Conservation (phyloP, 1,140 invertebrate species). For the Tenebrio molitor region DNA sequence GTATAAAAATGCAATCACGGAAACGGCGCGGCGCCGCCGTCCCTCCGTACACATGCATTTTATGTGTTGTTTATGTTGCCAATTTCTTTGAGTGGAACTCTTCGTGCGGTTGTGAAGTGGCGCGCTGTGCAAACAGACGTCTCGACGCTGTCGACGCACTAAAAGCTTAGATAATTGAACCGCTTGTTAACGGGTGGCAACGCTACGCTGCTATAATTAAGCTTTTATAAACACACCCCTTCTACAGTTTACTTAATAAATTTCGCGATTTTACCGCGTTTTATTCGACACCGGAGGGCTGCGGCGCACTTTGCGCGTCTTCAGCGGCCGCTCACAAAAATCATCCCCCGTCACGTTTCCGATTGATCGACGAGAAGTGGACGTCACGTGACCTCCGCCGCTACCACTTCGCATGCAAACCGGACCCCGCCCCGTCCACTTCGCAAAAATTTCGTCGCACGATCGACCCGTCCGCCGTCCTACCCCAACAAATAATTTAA, state of each 20-base stretch:
- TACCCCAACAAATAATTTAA: slow-evolving; percentile 19
- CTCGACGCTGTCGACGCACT: slow-evolving; percentile 47
- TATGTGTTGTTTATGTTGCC: slow-evolving; percentile 44
- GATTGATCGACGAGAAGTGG: too few species aligned
- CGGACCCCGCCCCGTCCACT: too few species aligned
- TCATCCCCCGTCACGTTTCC: too few species aligned
- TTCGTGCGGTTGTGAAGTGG: slow-evolving; percentile 43
- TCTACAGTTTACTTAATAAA: slow-evolving; percentile 38
- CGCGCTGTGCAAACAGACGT: slow-evolving; percentile 44
- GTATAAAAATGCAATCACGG: slow-evolving; percentile 31
- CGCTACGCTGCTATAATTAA: slow-evolving; percentile 44
- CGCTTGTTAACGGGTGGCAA: slow-evolving; percentile 48
- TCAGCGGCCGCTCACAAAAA: too few species aligned
- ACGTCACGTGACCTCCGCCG: too few species aligned
- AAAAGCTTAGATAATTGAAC: slow-evolving; percentile 49
- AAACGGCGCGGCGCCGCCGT: slow-evolving; percentile 33
- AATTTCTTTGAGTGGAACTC: slow-evolving; percentile 42
- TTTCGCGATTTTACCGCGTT: slow-evolving; percentile 28
- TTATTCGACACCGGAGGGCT: slow-evolving; percentile 1
- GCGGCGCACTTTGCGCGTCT: not conserved
- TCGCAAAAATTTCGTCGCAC: too few species aligned
- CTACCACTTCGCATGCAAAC: too few species aligned
- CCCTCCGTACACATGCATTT: slow-evolving; percentile 29
- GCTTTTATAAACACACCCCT: slow-evolving; percentile 47
- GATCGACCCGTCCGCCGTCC: too few species aligned